A percentile compares a stretch with the other conserved stretches of the same genome.
phyloP scores from a whole-genome alignment of 2,888 invertebrate species.

The Caenorhabditis sulstoni region DNA sequence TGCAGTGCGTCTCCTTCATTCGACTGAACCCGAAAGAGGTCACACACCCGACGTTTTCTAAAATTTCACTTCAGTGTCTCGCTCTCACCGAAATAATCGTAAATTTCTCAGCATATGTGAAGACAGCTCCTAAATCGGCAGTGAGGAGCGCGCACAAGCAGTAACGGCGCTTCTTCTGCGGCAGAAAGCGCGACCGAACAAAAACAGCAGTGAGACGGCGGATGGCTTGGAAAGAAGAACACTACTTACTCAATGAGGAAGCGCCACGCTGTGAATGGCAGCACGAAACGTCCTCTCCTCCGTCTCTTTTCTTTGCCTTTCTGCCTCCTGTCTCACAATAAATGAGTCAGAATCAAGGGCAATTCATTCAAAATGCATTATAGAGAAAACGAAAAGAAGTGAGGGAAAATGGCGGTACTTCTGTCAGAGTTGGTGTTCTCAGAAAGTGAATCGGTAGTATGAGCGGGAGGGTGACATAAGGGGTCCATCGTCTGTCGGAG shows the following conservation, averaged over 20 bases:
- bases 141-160: neutral
- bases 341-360: neutral
- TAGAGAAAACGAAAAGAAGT: neutral
- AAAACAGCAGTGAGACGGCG: constrained; percentile 58
- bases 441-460: constrained; percentile 51
- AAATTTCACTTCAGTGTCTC: constrained; percentile 6
- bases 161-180: neutral
- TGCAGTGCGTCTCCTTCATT: constrained; percentile 14
- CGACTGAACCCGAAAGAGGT: constrained; percentile 15
- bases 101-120: constrained; percentile 49
- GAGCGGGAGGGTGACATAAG: constrained; percentile 41
- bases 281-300: constrained; percentile 5
- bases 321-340: neutral
- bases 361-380: constrained; percentile 10
- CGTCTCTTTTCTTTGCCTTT: no score
- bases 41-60: constrained; percentile 14
- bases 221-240: constrained; percentile 38
- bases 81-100: constrained; percentile 22
- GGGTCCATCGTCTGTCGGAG: constrained; percentile 35
- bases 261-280: constrained; percentile 34
- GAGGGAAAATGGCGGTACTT: constrained; percentile 28
- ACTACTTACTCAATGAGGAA: constrained; percentile 46
- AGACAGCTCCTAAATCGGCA: constrained; percentile 42
- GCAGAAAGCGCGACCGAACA: constrained; percentile 34
- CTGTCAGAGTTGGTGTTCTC: constrained; percentile 33